Percentiles rank a stretch among this genome's conserved stretches.
phyloP scores from a whole-genome alignment of 2,113 vertebrate genomes.

The Vombatus ursinus region DNA sequence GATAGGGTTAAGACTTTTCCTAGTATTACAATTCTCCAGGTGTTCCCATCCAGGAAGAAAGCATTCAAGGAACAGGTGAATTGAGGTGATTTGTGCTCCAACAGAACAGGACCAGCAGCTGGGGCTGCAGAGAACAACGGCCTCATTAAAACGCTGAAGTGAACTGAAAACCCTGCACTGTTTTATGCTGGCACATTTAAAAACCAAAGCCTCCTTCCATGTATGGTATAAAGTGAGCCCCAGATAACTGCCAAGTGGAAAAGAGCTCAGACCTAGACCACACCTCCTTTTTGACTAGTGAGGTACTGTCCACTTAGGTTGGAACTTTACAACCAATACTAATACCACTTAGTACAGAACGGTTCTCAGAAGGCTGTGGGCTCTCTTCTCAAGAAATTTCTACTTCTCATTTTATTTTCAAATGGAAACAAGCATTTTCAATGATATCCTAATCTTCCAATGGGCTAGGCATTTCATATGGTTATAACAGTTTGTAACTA shows the following conservation, averaged over 20 bases:
- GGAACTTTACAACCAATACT: neutral
- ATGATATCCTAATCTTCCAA: neutral
- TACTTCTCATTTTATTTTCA: neutral
- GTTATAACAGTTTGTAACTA: neutral
- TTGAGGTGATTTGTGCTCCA: neutral
- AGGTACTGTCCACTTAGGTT: neutral
- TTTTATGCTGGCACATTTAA: constrained; percentile 24
- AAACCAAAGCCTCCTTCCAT: constrained; percentile 15
- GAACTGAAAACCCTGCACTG: neutral
- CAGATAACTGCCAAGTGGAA: neutral
- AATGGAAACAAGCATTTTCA: neutral
- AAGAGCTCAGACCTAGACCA: neutral
- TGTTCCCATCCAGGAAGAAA: too few species aligned
- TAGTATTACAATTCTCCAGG: neutral
- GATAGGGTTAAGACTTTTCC: too few species aligned
- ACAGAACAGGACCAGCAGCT: neutral
- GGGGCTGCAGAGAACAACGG: neutral
- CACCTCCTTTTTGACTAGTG: neutral
- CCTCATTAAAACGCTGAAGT: neutral
- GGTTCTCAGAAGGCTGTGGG: neutral
- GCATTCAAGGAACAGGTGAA: neutral
- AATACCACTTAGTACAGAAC: neutral
- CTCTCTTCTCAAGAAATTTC: neutral
- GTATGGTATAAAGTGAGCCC: neutral
- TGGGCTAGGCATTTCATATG: neutral